phyloP scores from a whole-genome alignment of 2,888 invertebrate genomes.

The Catocala sponsa region DNA sequence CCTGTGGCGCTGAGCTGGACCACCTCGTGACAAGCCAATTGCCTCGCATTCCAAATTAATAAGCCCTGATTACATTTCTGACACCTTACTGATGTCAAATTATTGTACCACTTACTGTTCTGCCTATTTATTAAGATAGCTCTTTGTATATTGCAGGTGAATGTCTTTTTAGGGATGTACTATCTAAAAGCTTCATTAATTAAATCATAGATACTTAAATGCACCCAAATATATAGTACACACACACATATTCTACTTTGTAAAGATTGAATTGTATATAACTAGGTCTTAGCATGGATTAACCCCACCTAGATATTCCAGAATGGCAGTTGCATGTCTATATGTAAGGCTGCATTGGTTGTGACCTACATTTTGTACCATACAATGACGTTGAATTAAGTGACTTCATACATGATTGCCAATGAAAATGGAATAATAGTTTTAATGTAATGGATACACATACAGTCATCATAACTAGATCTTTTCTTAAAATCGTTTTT shows the following conservation, averaged over 20 bases:
- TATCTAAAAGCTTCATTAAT: too few species aligned
- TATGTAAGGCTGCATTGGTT: conserved; percentile 25
- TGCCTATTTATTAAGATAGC: too few species aligned
- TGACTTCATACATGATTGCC: conserved; percentile 36
- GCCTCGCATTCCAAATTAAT: conserved; percentile 36
- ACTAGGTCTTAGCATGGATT: conserved; percentile 10
- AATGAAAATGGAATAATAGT: conserved; percentile 38
- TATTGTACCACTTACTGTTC: background rate
- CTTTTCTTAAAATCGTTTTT: too few species aligned
- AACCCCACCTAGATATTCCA: conserved; percentile 17
- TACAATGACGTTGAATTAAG: conserved; percentile 43
- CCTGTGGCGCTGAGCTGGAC: conserved; percentile 57
- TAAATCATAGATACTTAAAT: too few species aligned
- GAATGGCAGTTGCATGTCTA: conserved; percentile 20
- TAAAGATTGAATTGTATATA: too few species aligned
- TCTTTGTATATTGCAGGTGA: too few species aligned
- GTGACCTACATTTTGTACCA: conserved; percentile 44
- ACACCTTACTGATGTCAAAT: conserved; percentile 24
- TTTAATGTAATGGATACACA: background rate
- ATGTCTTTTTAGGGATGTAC: too few species aligned
- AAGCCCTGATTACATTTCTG: conserved; percentile 31
- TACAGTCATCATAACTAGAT: too few species aligned
- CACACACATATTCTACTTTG: too few species aligned
- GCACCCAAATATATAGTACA: too few species aligned
- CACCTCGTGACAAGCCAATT: conserved; percentile 33